These are phyloP conservation scores for Sitta carolinensis DNA, from an alignment of 2,797 vertebrate species.

Conservation along the genomic window DNA sequence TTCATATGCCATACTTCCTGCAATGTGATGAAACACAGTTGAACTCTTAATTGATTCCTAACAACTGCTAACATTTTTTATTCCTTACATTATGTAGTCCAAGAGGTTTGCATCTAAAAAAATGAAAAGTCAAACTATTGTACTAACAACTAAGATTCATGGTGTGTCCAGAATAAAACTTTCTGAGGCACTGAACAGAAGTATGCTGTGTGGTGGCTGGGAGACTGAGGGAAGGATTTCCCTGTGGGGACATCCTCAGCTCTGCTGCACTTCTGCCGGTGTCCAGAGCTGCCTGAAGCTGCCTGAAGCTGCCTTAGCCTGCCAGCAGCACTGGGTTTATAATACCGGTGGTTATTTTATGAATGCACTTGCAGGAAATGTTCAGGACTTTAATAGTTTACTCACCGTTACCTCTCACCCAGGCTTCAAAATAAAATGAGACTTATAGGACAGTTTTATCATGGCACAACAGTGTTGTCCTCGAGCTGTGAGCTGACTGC, in stretches of 20 bases:
- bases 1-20: not conserved
- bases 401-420: not conserved
- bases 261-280: not conserved
- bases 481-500: not conserved
- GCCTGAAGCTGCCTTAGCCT: not conserved
- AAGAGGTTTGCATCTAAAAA: not conserved
- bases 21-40: not conserved
- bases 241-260: not conserved
- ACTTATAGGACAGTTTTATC: not conserved
- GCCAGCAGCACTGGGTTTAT: not conserved
- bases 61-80: not conserved
- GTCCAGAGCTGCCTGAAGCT: not conserved
- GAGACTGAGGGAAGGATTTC: not conserved
- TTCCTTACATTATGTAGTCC: not conserved
- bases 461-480: not conserved
- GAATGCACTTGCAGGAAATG: not conserved
- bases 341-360: not conserved
- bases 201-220: not conserved
- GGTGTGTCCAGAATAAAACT: not conserved
- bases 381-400: not conserved
- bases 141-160: not conserved
- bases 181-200: not conserved
- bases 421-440: not conserved
- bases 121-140: not conserved
- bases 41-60: not conserved